These are phyloP conservation scores for Mechanitis mazaeus DNA, from an alignment of 2,888 invertebrate genomes.

Conservation along the genomic window DNA sequence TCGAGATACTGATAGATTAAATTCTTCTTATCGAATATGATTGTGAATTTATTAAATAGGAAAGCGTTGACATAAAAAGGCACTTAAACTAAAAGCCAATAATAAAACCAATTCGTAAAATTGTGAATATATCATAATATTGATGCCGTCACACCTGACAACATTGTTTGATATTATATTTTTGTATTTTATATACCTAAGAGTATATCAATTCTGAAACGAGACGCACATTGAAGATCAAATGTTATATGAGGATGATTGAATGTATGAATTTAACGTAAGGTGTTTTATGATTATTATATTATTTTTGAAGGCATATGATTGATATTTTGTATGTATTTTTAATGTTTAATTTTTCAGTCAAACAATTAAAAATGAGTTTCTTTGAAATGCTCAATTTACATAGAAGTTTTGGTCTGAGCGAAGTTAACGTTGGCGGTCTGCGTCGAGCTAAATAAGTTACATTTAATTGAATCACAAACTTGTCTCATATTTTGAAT, in stretches of 20 bases:
- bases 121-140: not conserved
- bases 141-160: not conserved
- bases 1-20: not conserved
- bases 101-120: conserved; percentile 2
- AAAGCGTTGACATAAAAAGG: not conserved
- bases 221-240: not conserved
- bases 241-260: not conserved
- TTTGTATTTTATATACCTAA: not conserved
- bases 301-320: not conserved
- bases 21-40: not conserved
- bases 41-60: not conserved
- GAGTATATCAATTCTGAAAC: not conserved
- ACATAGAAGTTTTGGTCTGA: conserved; percentile 3
- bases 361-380: not conserved
- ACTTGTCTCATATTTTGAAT: conserved; percentile 1
- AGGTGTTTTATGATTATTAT: not conserved
- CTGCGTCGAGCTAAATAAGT: not conserved
- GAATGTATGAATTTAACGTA: not conserved
- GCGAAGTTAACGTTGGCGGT: not conserved
- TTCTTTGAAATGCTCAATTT: not conserved
- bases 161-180: conserved; percentile 5
- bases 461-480: conserved; percentile 1
- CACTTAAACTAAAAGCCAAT: conserved; percentile 5
- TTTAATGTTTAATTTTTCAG: not conserved
- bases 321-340: not conserved